phyloP scores from a whole-genome alignment of 2,888 invertebrate species.

The Dyspetes luteomarginatus region DNA sequence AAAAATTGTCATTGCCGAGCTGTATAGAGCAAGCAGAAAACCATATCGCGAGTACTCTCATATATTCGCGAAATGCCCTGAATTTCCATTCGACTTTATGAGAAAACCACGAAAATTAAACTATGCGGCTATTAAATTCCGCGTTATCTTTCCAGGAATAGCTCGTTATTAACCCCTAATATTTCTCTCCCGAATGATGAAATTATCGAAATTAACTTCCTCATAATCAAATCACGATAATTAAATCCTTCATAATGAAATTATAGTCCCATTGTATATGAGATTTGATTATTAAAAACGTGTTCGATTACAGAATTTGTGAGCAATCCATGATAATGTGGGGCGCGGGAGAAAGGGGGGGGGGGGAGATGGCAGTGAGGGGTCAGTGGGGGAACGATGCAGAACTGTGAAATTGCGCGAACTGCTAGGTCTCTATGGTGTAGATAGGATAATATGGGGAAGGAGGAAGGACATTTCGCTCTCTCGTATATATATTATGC shows the following conservation, averaged over 20 bases:
- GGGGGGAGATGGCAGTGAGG: conserved; percentile 12
- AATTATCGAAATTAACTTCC: not conserved
- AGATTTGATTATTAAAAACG: conserved; percentile 55
- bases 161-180: not conserved
- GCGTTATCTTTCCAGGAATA: no score
- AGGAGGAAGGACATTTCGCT: conserved; percentile 45
- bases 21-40: not conserved
- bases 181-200: not conserved
- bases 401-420: conserved; percentile 61
- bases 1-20: not conserved
- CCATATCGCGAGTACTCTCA: no score
- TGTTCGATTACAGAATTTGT: conserved; percentile 13
- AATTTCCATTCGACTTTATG: no score
- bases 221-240: not conserved
- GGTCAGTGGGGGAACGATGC: conserved; percentile 57
- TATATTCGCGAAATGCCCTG: no score
- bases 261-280: not conserved
- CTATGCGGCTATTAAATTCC: not conserved
- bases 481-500: conserved; percentile 30
- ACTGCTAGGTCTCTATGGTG: conserved; percentile 32
- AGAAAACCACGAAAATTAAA: not conserved
- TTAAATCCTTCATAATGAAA: not conserved
- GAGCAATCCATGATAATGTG: conserved; percentile 22
- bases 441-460: conserved; percentile 32
- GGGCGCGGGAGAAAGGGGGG: not conserved